These are phyloP conservation scores for Amphipyra berbera DNA, from an alignment of 2,888 invertebrate species.

Conservation along the genomic window DNA sequence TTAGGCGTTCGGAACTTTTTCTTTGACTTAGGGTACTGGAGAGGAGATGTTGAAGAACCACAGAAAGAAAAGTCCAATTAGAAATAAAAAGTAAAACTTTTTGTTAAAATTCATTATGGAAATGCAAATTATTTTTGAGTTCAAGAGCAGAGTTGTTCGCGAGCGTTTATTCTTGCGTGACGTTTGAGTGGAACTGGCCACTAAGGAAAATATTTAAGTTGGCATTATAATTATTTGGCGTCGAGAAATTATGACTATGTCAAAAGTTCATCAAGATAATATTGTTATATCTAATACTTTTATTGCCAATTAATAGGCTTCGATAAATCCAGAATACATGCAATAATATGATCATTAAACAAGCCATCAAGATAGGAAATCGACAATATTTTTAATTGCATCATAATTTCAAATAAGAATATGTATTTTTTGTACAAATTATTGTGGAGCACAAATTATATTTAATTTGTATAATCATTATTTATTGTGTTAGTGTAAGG, in stretches of 20 bases:
- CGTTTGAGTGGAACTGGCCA: slow-evolving; percentile 18
- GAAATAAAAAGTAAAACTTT: slow-evolving; percentile 22
- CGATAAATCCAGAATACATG: slow-evolving; percentile 45
- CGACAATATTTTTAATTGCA: slow-evolving; percentile 34
- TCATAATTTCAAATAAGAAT: slow-evolving; percentile 21
- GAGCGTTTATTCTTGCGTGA: not conserved
- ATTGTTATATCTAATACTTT: slow-evolving; percentile 33
- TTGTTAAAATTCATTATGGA: slow-evolving; percentile 31
- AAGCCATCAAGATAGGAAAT: slow-evolving; percentile 31
- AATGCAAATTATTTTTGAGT: not conserved
- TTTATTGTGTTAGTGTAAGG: no score
- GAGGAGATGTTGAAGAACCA: slow-evolving; percentile 42
- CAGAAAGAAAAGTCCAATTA: slow-evolving; percentile 36
- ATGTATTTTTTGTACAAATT: not conserved
- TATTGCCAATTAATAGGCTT: slow-evolving; percentile 45
- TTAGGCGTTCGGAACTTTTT: not conserved
- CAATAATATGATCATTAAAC: slow-evolving; percentile 50
- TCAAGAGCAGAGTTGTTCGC: not conserved
- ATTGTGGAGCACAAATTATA: not conserved
- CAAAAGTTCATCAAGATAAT: slow-evolving; percentile 48
- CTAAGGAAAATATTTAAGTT: slow-evolving; percentile 13
- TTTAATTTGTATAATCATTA: no score
- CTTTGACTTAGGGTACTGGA: not conserved
- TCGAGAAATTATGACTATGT: slow-evolving; percentile 30
- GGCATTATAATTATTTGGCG: slow-evolving; percentile 16